Conservation (phyloP, 2,113 vertebrate genomes). For the Anarrhichthys ocellatus region DNA sequence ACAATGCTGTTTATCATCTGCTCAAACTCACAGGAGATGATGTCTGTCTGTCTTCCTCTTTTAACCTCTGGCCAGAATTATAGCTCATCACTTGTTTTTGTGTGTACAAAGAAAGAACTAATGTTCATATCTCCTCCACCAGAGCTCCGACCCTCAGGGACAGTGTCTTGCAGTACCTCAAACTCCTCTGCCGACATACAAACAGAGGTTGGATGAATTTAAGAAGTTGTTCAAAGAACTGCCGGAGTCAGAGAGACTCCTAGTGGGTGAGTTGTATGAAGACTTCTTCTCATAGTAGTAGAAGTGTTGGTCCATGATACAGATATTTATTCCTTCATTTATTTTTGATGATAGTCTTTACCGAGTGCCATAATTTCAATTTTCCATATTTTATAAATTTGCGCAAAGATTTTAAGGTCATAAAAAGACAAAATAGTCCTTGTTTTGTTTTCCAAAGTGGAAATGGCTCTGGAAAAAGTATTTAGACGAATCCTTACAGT, state of each 20-base stretch:
- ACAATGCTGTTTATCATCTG: slow-evolving; percentile 20
- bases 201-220: slow-evolving; percentile 92
- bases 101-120: not conserved
- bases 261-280: slow-evolving; percentile 86
- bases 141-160: slow-evolving; percentile 67
- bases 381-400: not conserved
- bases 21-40: not conserved
- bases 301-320: not conserved
- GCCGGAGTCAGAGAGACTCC: slow-evolving; percentile 88
- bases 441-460: not conserved
- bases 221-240: slow-evolving; percentile 91
- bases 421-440: not conserved
- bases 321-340: not conserved
- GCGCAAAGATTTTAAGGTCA: not conserved
- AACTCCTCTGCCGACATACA: slow-evolving; percentile 88
- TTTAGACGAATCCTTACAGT: not conserved
- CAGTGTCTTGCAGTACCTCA: slow-evolving; percentile 74
- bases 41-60: not conserved
- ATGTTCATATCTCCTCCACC: slow-evolving; percentile 10
- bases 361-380: not conserved
- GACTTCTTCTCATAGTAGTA: not conserved
- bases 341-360: not conserved
- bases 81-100: not conserved
- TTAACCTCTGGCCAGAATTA: not conserved
- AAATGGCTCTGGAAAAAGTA: not conserved